phyloP scores from a whole-genome alignment of 2,113 vertebrate genomes.

The Periophthalmus modestus region DNA sequence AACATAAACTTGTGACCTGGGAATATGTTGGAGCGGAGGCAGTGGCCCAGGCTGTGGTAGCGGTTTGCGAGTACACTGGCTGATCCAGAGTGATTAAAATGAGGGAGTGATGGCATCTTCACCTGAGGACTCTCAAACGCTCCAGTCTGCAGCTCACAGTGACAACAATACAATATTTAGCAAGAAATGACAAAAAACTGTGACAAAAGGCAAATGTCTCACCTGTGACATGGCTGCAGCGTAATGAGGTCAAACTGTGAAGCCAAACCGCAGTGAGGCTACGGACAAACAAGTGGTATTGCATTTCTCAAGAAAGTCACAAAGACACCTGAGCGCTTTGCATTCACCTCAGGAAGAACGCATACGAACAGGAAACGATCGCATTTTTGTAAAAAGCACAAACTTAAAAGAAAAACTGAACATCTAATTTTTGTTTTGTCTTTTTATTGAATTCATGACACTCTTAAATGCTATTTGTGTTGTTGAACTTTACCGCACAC shows the following conservation, averaged over 20 bases:
- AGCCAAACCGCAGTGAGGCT: background rate
- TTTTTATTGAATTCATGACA: slow-evolving; percentile 71
- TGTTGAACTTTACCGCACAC: slow-evolving; percentile 70
- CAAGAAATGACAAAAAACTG: background rate
- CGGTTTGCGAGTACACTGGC: background rate
- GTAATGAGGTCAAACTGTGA: slow-evolving; percentile 30
- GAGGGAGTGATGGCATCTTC: slow-evolving; percentile 31
- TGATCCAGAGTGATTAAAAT: slow-evolving; percentile 30
- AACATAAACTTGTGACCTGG: slow-evolving; percentile 31
- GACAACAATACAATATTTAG: background rate
- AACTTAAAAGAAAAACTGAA: background rate
- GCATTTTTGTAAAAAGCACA: background rate
- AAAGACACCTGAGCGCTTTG: slow-evolving; percentile 11
- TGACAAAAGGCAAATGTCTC: background rate
- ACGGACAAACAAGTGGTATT: slow-evolving; percentile 48
- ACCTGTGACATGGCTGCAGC: slow-evolving; percentile 14
- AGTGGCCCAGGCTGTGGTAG: slow-evolving; percentile 50
- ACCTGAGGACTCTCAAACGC: slow-evolving; percentile 17
- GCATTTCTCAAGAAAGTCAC: slow-evolving; percentile 39
- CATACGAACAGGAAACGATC: background rate
- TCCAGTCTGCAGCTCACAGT: slow-evolving; percentile 14
- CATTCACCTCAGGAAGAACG: background rate
- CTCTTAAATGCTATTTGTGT: slow-evolving; percentile 70
- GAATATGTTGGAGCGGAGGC: slow-evolving; percentile 46
- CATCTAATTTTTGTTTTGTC: background rate